A percentile compares a stretch with the other conserved stretches of the same genome.
These are phyloP conservation scores for Dasypogon diadema DNA, from an alignment of 2,888 invertebrate species.

Conservation along the genomic window DNA sequence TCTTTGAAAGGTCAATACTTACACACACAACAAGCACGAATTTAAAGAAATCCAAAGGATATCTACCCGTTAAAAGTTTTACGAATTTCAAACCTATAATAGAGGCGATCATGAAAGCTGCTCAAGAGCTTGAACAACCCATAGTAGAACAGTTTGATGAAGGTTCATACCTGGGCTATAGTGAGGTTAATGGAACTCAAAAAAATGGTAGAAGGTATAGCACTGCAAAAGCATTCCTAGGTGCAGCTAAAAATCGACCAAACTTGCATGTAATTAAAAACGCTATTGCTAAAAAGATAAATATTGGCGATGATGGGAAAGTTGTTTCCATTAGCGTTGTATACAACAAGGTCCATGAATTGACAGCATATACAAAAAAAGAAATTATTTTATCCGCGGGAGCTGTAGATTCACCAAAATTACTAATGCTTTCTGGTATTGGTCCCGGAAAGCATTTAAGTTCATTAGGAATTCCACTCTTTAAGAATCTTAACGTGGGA, in stretches of 20 bases:
- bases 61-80: slow-evolving; percentile 66
- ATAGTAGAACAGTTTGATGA: slow-evolving; percentile 75
- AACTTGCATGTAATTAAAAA: slow-evolving; percentile 56
- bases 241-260: slow-evolving; percentile 60
- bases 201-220: slow-evolving; percentile 81
- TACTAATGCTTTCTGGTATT: slow-evolving; percentile 56
- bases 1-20: slow-evolving; percentile 71
- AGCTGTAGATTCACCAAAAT: slow-evolving; percentile 53
- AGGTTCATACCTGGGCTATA: slow-evolving; percentile 74
- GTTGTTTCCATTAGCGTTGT: slow-evolving; percentile 70
- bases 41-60: background rate
- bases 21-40: slow-evolving; percentile 61
- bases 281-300: slow-evolving; percentile 51
- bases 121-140: slow-evolving; percentile 75
- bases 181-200: slow-evolving; percentile 78
- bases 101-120: slow-evolving; percentile 76
- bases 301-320: slow-evolving; percentile 62
- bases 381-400: slow-evolving; percentile 57
- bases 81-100: slow-evolving; percentile 58
- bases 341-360: background rate
- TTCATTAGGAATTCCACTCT: slow-evolving; percentile 40
- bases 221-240: slow-evolving; percentile 80
- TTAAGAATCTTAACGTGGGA: slow-evolving; percentile 70
- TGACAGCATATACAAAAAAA: slow-evolving; percentile 24
- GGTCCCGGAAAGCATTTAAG: slow-evolving; percentile 53